Evolutionary conservation across 2,113 vertebrate species (phyloP).

Genomic region (Macrotis lagotis): DNA sequence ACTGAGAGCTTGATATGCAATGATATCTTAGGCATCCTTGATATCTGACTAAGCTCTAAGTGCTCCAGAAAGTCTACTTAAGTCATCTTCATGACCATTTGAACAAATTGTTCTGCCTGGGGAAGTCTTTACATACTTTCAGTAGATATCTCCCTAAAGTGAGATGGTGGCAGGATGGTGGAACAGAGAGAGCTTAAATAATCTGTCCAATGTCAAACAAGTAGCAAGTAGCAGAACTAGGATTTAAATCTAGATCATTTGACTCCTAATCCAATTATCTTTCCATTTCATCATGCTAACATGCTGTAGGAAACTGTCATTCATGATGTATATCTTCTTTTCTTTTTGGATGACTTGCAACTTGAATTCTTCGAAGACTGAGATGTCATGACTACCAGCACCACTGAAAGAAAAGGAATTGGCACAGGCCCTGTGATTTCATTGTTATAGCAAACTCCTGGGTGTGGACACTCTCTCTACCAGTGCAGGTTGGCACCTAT

Average conservation of each 20-base stretch:
- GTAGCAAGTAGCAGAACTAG: neutral
- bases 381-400: neutral
- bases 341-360: neutral
- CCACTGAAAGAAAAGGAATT: neutral
- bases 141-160: no score
- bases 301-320: no score
- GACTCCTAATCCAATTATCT: neutral
- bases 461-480: neutral
- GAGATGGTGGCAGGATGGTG: neutral
- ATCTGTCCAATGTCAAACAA: neutral
- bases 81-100: no score
- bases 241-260: neutral
- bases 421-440: neutral
- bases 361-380: neutral
- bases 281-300: neutral
- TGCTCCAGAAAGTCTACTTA: no score
- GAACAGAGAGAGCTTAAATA: neutral
- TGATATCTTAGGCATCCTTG: no score
- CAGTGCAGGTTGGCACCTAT: neutral
- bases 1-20: no score
- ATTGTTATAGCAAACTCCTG: neutral
- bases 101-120: no score
- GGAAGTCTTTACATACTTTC: no score
- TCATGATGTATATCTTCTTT: no score
- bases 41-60: no score